A percentile compares a stretch with the other conserved stretches of the same genome.
phyloP scores from a whole-genome alignment of 2,888 invertebrate genomes.

The Apocheima hispidaria region DNA sequence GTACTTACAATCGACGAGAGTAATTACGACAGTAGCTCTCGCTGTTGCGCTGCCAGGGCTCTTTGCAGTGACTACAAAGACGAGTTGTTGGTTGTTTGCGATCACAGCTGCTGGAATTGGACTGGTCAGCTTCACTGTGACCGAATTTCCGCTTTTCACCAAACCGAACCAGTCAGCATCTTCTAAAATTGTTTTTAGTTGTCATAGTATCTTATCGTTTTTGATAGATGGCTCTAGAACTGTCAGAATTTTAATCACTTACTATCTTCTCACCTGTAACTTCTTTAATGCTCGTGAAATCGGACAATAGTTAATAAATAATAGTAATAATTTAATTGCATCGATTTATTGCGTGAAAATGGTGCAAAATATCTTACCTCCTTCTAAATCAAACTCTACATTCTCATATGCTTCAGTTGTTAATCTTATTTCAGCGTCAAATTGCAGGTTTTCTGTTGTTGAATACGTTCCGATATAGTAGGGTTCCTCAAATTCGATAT shows the following conservation, averaged over 20 bases:
- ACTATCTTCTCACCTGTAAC: no score
- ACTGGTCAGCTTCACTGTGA: slow-evolving; percentile 34
- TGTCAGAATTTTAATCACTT: no score
- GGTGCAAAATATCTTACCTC: slow-evolving; percentile 23
- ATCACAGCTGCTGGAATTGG: slow-evolving; percentile 16
- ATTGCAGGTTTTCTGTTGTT: slow-evolving; percentile 26
- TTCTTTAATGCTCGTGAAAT: no score
- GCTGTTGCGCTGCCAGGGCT: slow-evolving; percentile 33
- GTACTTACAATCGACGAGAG: background rate
- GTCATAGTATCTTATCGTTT: no score
- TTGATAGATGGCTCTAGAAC: no score
- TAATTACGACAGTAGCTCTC: slow-evolving; percentile 35
- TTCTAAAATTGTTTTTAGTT: slow-evolving; percentile 7
- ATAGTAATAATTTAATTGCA: no score
- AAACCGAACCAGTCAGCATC: slow-evolving; percentile 41
- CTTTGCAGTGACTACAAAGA: slow-evolving; percentile 44
- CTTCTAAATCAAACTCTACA: slow-evolving; percentile 36
- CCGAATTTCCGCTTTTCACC: slow-evolving; percentile 31
- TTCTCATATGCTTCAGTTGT: slow-evolving; percentile 30
- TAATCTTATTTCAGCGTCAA: slow-evolving; percentile 36
- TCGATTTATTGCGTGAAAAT: background rate
- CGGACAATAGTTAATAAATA: no score
- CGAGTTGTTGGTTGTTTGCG: slow-evolving; percentile 41
- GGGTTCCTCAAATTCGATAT: slow-evolving; percentile 32
- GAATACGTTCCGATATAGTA: slow-evolving; percentile 41